Evolutionary conservation across 1,140 invertebrate species (phyloP), one percentile per base, ranked within the genome.

Genomic region (Drosophila arizonae): DNA sequence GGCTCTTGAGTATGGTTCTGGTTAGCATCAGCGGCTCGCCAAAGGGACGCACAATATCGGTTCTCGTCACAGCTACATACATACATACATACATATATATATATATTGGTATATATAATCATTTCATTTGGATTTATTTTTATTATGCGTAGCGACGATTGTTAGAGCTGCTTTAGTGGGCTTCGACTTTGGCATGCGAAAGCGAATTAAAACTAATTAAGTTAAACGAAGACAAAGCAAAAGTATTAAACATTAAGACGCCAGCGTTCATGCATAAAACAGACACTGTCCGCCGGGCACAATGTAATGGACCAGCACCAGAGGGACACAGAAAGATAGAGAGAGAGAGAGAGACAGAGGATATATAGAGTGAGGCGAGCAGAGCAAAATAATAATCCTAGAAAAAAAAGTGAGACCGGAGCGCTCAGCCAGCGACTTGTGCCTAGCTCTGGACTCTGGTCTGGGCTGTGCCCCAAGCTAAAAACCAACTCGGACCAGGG

Each of bases 11-110:
- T 33, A 76, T 77, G 50, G 66, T 80, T 72, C 81, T 82, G 39
- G 78, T 75, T 54, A 90, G 65, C 80, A 90, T 91, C 52, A 91
- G 54, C 4, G 90, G 90, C 46, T 91, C 90, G 33, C 90, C 90
- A 54, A 81, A 91, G 52, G 82, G 76, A 33, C 90, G 80, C 1
- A 72, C 55, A 6, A 68, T 71, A 26, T 87, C 82, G 8, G 84
- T 71, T 33, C 82, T 73, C 54, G 66, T 67, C 36, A 72, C 68
- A n/a, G 79, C 79, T 85, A 73, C 58, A 66, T 62, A 77, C 61
- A 72, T 45, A 54, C 4, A 17, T 2, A 17, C 17, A 46, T 13
- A 56, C 8, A 56, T 15, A 28, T 28, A 46, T 48, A 33, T 30
- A n/a, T 28, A n/a, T 51, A 30, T 30, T 30, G 28, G 5, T 28